Conservation (phyloP, 2,113 vertebrate species). For the Mesocricetus auratus region DNA sequence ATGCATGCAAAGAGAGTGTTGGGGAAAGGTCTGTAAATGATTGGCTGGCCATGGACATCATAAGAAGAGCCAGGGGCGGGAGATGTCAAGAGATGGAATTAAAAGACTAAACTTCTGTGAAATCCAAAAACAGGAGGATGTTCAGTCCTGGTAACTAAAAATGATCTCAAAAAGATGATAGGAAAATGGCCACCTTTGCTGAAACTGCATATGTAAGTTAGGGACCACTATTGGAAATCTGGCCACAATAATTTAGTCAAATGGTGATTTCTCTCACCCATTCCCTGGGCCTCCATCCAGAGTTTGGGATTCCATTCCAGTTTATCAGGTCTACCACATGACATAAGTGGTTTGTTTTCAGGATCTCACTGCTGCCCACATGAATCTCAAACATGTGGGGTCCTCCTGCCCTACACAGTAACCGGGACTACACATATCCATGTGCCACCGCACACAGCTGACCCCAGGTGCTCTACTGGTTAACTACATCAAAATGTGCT, state of each 20-base stretch:
- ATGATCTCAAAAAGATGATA: background rate
- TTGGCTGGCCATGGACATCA: background rate
- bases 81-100: background rate
- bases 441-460: background rate
- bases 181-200: background rate
- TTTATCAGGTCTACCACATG: background rate
- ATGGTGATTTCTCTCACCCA: background rate
- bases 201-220: background rate
- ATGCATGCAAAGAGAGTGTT: background rate
- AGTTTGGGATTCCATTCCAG: background rate
- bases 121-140: background rate
- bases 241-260: background rate
- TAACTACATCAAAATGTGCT: background rate
- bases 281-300: too few species aligned
- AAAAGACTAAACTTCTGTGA: background rate
- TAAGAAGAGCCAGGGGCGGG: background rate
- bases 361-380: background rate
- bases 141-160: background rate
- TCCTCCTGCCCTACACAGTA: background rate
- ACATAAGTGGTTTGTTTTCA: background rate
- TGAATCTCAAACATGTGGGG: background rate
- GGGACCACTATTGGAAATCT: background rate
- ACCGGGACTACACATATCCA: background rate
- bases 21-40: background rate
- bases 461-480: too few species aligned